Conservation (phyloP, 2,888 invertebrate genomes). For the Morinoia aosen region DNA sequence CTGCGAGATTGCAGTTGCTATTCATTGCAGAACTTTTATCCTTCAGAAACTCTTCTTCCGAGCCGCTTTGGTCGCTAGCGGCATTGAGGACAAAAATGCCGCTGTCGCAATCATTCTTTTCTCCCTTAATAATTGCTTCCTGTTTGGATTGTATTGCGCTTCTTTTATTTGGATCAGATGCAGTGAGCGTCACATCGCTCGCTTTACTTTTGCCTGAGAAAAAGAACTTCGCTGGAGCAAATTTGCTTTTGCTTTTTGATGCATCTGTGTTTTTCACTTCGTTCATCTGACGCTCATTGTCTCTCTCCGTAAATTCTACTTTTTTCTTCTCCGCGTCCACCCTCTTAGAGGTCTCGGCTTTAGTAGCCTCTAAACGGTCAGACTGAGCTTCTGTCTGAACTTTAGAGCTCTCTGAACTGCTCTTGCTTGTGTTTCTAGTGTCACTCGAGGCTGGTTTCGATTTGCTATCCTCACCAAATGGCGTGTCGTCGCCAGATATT, state of each 20-base stretch:
- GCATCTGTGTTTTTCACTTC: neutral
- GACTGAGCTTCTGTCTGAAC: neutral
- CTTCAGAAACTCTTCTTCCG: neutral
- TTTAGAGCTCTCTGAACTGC: neutral
- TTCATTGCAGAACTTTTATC: neutral
- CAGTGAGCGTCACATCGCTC: neutral
- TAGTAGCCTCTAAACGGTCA: neutral
- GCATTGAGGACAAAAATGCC: slow-evolving; percentile 17
- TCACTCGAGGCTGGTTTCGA: neutral
- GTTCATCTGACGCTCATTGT: neutral
- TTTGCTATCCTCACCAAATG: neutral
- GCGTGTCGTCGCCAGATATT: neutral
- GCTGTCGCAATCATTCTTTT: slow-evolving; percentile 7
- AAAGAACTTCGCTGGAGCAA: neutral
- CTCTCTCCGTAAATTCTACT: neutral
- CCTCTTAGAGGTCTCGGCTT: neutral
- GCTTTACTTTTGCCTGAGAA: neutral
- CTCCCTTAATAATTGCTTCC: neutral
- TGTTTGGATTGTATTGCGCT: neutral
- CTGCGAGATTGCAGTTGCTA: neutral
- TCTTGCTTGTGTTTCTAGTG: neutral
- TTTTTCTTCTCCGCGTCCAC: neutral
- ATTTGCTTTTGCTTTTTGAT: neutral
- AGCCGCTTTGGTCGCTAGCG: slow-evolving; percentile 7
- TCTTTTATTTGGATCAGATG: neutral